Evolutionary conservation across 1,140 invertebrate genomes (phyloP).

Genomic region (Zaprionus capensis): DNA sequence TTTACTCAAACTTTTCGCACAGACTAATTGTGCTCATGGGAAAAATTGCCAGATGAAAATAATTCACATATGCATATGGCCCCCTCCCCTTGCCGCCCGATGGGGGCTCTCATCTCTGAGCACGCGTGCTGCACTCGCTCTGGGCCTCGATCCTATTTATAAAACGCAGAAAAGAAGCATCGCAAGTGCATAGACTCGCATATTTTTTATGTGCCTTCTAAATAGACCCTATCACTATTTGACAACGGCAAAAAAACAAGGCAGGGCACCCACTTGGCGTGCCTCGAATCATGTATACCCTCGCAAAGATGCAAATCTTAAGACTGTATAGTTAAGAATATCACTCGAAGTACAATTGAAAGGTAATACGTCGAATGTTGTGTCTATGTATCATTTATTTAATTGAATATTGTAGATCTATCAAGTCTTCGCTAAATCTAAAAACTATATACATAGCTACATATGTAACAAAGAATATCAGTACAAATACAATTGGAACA

Average conservation of each 20-base stretch:
- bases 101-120: conserved; percentile 15
- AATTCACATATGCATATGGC: conserved; percentile 38
- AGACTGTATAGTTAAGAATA: background rate
- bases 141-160: conserved; percentile 53
- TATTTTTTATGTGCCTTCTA: conserved; percentile 39
- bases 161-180: conserved; percentile 23
- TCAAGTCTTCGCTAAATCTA: too few relatives aligned
- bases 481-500: too few relatives aligned
- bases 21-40: conserved; percentile 48
- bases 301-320: background rate
- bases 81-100: background rate
- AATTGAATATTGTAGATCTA: too few relatives aligned
- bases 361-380: too few relatives aligned
- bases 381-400: too few relatives aligned
- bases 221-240: conserved; percentile 35
- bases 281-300: background rate
- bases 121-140: conserved; percentile 23
- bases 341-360: background rate
- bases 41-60: conserved; percentile 43
- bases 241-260: conserved; percentile 1
- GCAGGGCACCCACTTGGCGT: background rate
- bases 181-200: conserved; percentile 27
- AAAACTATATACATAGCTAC: too few relatives aligned
- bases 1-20: conserved; percentile 46
- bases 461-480: too few relatives aligned